Base-by-base conservation (phyloP, 2,888 invertebrate species). In the Galerucella pusilla region DNA sequence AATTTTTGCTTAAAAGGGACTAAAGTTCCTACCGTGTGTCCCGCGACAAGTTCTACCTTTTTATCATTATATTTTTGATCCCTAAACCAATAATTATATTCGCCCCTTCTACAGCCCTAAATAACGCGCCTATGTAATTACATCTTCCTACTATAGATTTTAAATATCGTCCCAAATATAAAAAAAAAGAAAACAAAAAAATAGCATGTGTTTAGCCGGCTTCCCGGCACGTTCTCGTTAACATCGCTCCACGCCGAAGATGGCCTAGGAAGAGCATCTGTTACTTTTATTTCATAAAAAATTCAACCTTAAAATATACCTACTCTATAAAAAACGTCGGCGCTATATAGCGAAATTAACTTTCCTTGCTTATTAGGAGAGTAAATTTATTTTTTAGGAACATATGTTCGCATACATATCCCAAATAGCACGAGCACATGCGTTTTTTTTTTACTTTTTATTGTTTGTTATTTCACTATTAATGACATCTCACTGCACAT, bases 351-450 rank as follows among this genome's bases (percentile, higher is more conserved):
- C 80, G 73, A 80, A 81, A 81, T 81, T 81, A 81, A 80, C 79
- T 80, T 80, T 77, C 73, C 78, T 74, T 71, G 80, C 79, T 81
- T 81, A 80, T 80, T 81, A 80, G 81, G 73, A 78, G 77, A 81
- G 80, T 80, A 79, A 78, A 81, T 81, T 81, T 80, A 78, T 79
- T 80, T 75, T 80, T 75, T 71, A 57, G 70, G 70, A 75, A 71
- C 81, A 81, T 81, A 81, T 81, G 81, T 80, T 78, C 67, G 73
- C 68, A 70, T 75, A 68, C 70, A 28, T 28, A 12, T 35, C 35
- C 71, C 76, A 74, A 77, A 79, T 80, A 71, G 80, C 79, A 75
- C 75, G 71, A 66, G 71, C 64, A 71, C 69, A 60, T 20, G 49
- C 71, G 35, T 63, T 71, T 72, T 28, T 72, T 28, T 20, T 73